These are phyloP conservation scores for Pollicipes pollicipes DNA, from an alignment of 1,140 invertebrate species.

Conservation along the genomic window DNA sequence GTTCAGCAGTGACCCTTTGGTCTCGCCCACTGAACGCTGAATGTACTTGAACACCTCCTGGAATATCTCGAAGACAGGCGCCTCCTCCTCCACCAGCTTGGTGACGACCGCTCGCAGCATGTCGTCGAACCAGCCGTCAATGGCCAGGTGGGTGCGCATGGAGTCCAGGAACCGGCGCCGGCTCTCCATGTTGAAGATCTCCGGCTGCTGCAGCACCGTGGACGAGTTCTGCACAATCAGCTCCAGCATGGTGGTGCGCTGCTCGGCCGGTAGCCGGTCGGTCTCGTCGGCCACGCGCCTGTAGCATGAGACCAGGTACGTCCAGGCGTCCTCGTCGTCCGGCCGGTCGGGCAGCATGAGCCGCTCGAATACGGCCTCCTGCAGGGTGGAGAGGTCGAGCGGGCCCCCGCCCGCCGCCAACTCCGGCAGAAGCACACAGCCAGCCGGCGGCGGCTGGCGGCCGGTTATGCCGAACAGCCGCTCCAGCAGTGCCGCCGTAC, in stretches of 20 bases:
- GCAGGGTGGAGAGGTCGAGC: neutral
- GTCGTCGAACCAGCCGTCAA: conserved; percentile 3
- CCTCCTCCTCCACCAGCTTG: neutral
- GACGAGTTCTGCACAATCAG: neutral
- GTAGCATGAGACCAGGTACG: neutral
- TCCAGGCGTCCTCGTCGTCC: neutral
- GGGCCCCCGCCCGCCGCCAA: neutral
- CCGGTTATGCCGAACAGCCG: neutral
- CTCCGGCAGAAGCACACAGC: neutral
- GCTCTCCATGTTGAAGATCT: neutral
- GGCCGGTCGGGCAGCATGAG: neutral
- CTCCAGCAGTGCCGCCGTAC: neutral
- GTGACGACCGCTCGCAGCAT: neutral
- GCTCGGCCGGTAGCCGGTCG: neutral
- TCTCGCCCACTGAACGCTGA: neutral
- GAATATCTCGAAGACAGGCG: neutral
- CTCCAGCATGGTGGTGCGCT: neutral
- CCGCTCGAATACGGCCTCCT: conserved; percentile 3
- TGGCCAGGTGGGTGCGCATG: neutral
- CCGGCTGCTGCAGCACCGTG: neutral
- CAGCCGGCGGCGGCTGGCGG: too few relatives aligned
- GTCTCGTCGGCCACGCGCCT: neutral
- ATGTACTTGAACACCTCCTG: neutral
- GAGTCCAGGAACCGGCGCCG: neutral
- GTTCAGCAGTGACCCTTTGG: conserved; percentile 1